Percentiles rank a stretch among this genome's conserved stretches.
Evolutionary conservation across 1,140 invertebrate genomes (phyloP).

Genomic region (Drosophila busckii): DNA sequence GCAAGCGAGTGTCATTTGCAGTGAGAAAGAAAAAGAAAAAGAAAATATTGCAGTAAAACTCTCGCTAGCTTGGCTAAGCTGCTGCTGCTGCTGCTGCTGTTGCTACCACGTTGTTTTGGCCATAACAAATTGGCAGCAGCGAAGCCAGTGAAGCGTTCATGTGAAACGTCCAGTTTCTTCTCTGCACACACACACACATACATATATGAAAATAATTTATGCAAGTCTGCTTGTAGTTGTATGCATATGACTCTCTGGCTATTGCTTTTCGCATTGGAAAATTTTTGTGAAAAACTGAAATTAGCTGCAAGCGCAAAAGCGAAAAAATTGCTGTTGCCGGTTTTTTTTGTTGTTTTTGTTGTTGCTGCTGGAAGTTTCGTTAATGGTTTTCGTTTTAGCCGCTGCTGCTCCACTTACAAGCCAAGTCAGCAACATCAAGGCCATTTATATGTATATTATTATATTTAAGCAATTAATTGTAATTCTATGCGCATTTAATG

Average conservation of each 20-base stretch:
- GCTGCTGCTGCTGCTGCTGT: too few species aligned
- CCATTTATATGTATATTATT: conserved; percentile 61
- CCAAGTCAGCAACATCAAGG: conserved; percentile 36
- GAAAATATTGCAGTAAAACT: too few species aligned
- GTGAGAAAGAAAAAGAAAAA: too few species aligned
- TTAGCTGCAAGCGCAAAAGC: conserved; percentile 47
- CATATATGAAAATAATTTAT: conserved; percentile 14
- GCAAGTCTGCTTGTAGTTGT: conserved; percentile 35
- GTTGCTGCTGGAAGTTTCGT: conserved; percentile 20
- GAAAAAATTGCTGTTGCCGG: conserved; percentile 47
- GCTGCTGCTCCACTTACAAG: conserved; percentile 50
- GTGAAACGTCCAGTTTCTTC: conserved; percentile 76
- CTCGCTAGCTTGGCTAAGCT: too few species aligned
- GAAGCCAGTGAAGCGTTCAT: conserved; percentile 72
- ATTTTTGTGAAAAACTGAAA: conserved; percentile 70
- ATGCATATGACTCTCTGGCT: conserved; percentile 16
- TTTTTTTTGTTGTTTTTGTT: conserved; percentile 7
- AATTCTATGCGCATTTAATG: conserved; percentile 66
- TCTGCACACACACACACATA: conserved; percentile 6
- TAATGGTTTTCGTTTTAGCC: conserved; percentile 62
- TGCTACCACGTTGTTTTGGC: conserved; percentile 36
- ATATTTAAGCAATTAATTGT: conserved; percentile 69
- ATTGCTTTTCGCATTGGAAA: conserved; percentile 61
- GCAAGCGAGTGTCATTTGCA: too few species aligned
- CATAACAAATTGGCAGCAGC: conserved; percentile 33